Evolutionary conservation across 2,797 vertebrate species (phyloP).

Genomic region (Carduelis carduelis): DNA sequence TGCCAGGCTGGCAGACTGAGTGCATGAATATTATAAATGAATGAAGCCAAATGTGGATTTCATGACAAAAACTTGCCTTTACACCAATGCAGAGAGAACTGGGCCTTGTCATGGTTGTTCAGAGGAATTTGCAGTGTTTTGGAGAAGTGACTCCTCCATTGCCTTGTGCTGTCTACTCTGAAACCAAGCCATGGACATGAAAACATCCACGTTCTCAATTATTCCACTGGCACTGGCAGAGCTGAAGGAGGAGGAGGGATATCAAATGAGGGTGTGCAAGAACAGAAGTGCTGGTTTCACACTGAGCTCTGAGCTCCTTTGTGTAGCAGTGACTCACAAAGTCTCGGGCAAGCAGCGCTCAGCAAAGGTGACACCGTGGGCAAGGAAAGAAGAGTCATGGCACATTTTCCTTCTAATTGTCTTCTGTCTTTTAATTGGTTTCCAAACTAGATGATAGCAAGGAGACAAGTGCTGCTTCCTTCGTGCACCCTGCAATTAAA

Average conservation of each 20-base stretch:
- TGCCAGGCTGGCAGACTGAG: background rate
- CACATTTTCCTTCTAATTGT: background rate
- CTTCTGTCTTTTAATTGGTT: background rate
- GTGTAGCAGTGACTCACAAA: background rate
- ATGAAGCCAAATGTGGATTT: background rate
- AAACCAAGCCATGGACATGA: background rate
- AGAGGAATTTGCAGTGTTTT: background rate
- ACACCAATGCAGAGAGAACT: background rate
- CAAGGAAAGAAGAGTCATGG: background rate
- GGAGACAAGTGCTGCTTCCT: background rate
- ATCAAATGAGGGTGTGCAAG: background rate
- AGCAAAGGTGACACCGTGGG: background rate
- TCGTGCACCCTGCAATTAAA: background rate
- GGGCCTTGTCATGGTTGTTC: background rate
- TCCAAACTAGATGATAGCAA: background rate
- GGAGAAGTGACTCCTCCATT: background rate
- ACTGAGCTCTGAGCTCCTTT: background rate
- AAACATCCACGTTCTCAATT: background rate
- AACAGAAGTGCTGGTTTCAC: background rate
- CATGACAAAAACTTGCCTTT: background rate
- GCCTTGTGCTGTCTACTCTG: accelerated
- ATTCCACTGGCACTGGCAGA: background rate
- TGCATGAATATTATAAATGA: background rate
- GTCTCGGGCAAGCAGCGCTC: accelerated
- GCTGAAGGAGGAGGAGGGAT: background rate